Evolutionary conservation across 2,888 invertebrate species (phyloP), one percentile per base, ranked within the genome.

Genomic region (Coelopa pilipes): DNA sequence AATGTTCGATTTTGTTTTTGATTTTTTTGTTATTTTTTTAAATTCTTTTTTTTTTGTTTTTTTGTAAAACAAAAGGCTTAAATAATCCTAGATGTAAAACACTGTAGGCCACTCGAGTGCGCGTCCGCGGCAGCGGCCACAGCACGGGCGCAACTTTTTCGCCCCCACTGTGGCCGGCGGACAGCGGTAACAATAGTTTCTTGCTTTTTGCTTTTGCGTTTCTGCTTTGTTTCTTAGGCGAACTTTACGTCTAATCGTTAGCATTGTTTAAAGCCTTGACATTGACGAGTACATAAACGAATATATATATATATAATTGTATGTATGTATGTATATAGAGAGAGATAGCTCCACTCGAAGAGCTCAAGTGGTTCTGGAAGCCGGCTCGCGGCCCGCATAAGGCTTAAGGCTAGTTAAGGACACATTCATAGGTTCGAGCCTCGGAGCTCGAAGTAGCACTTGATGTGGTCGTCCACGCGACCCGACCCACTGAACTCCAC

Each of bases 31-130:
- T n/a, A n/a, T 34, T 34, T 34, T 34, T 34, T 2, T 34, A 34
- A 34, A 34, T 34, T 34, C 7, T 7, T 34, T 34, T 34, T 34
- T 34, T 34, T 34, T 34, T 34, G 2, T 34, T 34, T 34, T 34
- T 34, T 34, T 34, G 34, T 34, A 34, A 34, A 34, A 34, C 34
- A 34, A 65, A 21, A 73, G 55, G 63, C 46, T 4, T 45, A 45
- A 17, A 66, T 57, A 67, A 24, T 55, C 73, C 19, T 19, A 21
- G 55, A 72, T 24, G n/a, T 72, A 77, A 69, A 57, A 46, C 46
- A 57, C 77, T 70, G 53, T 80, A 82, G 81, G 82, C 82, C 82
- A 82, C 82, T 82, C 81, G 80, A 81, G 80, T 82, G 82, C 81
- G 81, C 34, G 49, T 81, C 81, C 82, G 81, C 81, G 82, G 81